Evolutionary conservation across 2,888 invertebrate genomes (phyloP), one percentile per base, ranked within the genome.

Genomic region (Drosophila colorata): DNA sequence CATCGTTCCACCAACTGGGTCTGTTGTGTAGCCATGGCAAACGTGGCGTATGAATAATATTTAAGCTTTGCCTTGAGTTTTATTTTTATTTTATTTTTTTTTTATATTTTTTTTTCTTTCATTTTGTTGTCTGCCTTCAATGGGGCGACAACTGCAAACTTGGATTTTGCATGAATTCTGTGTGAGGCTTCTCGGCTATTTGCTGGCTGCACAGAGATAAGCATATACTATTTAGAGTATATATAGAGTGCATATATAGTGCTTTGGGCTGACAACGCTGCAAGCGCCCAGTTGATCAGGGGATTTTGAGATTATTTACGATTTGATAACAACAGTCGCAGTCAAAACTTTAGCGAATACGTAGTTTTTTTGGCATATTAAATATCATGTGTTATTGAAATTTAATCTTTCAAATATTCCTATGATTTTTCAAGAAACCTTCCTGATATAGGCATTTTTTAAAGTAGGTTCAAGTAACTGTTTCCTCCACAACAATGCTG

Each of bases 11-110:
- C 4, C 33, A 33, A 33, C 48, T 69, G 28, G 2, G 28, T 28
- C 9, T 28, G 28, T 28, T 28, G 9, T 28, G 43, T 46, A 63
- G 68, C 69, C 71, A 52, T 69, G 64, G 69, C 78, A 55, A 83
- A 83, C 65, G 70, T 69, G 80, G 64, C 86, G 86, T 86, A 83
- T 83, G 86, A 86, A 83, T 83, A 83, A 83, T 86, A 83, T 83
- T 83, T 78, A 69, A 78, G 72, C 53, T 68, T 46, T 57, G 61
- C 61, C 73, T 57, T 43, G 49, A 53, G 9, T 9, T 6, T 13
- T 14, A 25, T 25, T 20, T 46, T 18, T 49, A 28, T 28, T 28
- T 53, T 43, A 18, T 8, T 49, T 57, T 9, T 6, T 47, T 23
- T 43, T 18, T 43, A 14, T 33, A 23, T 49, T 57, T 43, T 28